These are phyloP conservation scores for Melanargia galathea DNA, from an alignment of 2,888 invertebrate genomes.

Conservation along the genomic window DNA sequence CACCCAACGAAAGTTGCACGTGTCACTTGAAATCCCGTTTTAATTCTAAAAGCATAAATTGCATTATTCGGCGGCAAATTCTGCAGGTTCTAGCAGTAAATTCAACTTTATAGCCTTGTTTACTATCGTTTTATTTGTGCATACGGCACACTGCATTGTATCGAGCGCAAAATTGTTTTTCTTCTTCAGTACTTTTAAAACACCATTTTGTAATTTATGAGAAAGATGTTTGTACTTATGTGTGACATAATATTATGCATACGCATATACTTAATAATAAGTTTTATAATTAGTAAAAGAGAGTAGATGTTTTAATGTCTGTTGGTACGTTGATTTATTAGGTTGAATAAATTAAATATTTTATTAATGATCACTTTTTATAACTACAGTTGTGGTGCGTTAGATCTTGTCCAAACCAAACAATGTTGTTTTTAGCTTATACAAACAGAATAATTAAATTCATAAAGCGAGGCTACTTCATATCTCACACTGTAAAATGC, in stretches of 20 bases:
- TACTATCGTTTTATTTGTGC: conserved; percentile 31
- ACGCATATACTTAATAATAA: background rate
- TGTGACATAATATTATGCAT: background rate
- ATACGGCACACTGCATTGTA: conserved; percentile 24
- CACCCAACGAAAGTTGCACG: background rate
- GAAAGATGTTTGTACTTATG: background rate
- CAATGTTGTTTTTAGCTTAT: background rate
- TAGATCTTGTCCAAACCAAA: background rate
- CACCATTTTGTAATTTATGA: background rate
- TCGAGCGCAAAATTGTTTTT: conserved; percentile 19
- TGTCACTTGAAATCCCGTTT: conserved; percentile 21
- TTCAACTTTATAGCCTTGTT: conserved; percentile 34
- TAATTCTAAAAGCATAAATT: conserved; percentile 20
- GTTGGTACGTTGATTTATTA: too few relatives aligned
- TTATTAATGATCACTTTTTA: background rate
- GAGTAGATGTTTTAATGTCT: too few relatives aligned
- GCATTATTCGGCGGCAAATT: conserved; percentile 21
- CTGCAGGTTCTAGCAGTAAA: conserved; percentile 25
- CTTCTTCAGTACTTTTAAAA: conserved; percentile 2
- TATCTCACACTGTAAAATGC: conserved; percentile 4
- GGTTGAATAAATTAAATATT: background rate
- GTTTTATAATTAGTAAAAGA: too few relatives aligned
- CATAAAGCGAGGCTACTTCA: background rate
- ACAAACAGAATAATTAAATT: conserved; percentile 10
- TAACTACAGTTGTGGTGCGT: background rate